Base-by-base conservation (phyloP, 2,888 invertebrate species). In the Zele albiditarsus region DNA sequence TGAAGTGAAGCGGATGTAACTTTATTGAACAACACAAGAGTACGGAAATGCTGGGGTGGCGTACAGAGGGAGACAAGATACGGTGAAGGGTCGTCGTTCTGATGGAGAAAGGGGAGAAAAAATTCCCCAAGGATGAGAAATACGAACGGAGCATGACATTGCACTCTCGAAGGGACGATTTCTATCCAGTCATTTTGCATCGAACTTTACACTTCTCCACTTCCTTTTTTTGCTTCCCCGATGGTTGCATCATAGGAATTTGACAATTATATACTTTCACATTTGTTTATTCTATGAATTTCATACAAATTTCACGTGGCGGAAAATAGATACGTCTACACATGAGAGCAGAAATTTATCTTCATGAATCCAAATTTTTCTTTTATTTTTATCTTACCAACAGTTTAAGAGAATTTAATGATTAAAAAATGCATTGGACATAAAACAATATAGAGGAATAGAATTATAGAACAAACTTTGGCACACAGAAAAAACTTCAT, bases 81-180 rank as follows among this genome's bases (percentile, higher is more conserved):
- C 46, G n/a, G 16, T n/a, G n/a, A 46, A 46, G 46, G 46, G 46
- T 46, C n/a, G 46, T 46, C 14, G 46, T 46, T n/a, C 4, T 3
- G 46, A 46, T 38, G n/a, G n/a, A 16, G n/a, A n/a, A 46, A 42
- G 28, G 27, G 25, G 16, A 49, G 20, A 57, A 28, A 70, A 58
- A 38, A 33, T 60, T 28, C 67, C 57, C 33, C 28, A 57, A 69
- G 69, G 57, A 33, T 33, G 46, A 46, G 46, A 46, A 12, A 69
- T 23, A 33, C 69, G 69, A 69, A 69, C 57, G 27, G 69, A 69
- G 69, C 69, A 69, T 69, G 69, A 69, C 69, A 69, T 69, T 33
- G 69, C 69, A 69, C 69, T 69, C 57, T 69, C 31, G 23, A 33
- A 23, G 58, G 57, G 20, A 69, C 33, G 57, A 69, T 69, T 69